Evolutionary conservation across 1,140 invertebrate species (phyloP).

Genomic region (Gonioctena quinquepunctata): DNA sequence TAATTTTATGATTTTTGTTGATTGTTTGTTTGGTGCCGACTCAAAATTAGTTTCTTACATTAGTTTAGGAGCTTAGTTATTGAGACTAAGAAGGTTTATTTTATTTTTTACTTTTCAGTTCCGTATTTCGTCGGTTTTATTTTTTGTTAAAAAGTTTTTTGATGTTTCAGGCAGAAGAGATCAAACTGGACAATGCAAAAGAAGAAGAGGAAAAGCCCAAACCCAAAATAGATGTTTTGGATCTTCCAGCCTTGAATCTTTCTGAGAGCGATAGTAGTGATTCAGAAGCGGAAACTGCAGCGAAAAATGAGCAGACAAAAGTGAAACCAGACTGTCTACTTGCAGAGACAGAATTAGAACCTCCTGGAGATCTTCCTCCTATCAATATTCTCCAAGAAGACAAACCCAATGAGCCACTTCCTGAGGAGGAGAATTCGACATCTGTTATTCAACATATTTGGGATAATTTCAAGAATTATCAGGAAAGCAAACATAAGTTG

Average conservation of each 20-base stretch:
- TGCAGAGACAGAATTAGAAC: constrained; percentile 1
- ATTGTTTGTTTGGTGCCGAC: too few species aligned
- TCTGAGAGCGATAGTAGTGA: constrained; percentile 80
- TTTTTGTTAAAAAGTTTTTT: too few species aligned
- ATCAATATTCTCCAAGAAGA: constrained; percentile 7
- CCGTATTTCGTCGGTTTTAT: too few species aligned
- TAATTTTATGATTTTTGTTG: too few species aligned
- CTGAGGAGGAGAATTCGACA: constrained; percentile 32
- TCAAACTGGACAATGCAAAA: constrained; percentile 55
- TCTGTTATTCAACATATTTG: constrained; percentile 72
- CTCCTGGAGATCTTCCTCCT: constrained; percentile 11
- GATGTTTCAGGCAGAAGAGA: neutral
- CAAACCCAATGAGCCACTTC: neutral
- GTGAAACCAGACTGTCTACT: neutral
- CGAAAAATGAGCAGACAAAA: constrained; percentile 26
- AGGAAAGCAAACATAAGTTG: constrained; percentile 61
- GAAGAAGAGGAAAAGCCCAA: constrained; percentile 69
- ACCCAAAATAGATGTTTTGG: constrained; percentile 65
- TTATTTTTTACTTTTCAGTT: too few species aligned
- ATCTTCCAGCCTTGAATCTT: constrained; percentile 78
- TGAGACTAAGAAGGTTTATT: too few species aligned
- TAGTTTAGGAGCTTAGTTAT: too few species aligned
- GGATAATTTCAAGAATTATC: constrained; percentile 78
- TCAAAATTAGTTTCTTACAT: too few species aligned
- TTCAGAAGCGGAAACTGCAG: constrained; percentile 63